Conservation (phyloP, 2,888 invertebrate genomes). For the Sycophila texana region DNA sequence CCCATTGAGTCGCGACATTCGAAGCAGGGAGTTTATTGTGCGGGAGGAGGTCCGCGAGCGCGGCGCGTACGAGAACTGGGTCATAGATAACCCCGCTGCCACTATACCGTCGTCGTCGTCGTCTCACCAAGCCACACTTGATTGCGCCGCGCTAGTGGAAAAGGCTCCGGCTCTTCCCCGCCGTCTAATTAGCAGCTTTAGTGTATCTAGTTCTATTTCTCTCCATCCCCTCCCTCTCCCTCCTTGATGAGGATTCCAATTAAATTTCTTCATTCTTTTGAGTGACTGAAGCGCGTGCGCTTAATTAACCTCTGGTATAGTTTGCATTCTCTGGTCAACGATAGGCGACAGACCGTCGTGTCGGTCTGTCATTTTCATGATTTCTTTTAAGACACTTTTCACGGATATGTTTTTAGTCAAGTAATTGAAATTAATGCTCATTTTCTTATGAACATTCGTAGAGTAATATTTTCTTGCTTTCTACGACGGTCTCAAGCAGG, state of each 20-base stretch:
- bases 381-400: not conserved
- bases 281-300: not conserved
- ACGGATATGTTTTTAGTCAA: not conserved
- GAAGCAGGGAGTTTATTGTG: slow-evolving; percentile 1
- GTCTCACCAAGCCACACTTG: slow-evolving; percentile 14
- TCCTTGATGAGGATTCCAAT: slow-evolving; percentile 32
- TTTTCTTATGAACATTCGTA: too few species aligned
- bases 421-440: too few species aligned
- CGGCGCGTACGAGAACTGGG: slow-evolving; percentile 27
- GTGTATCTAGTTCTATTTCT: slow-evolving; percentile 15
- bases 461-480: too few species aligned
- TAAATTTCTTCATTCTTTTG: slow-evolving; percentile 44
- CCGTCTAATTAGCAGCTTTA: slow-evolving; percentile 49
- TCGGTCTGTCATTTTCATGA: slow-evolving; percentile 15
- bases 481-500: too few species aligned
- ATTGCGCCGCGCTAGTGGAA: slow-evolving; percentile 36
- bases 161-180: slow-evolving; percentile 5
- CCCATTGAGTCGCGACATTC: slow-evolving; percentile 2
- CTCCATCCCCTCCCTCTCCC: not conserved
- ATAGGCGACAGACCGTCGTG: not conserved
- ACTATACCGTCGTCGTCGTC: not conserved
- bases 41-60: not conserved
- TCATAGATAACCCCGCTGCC: slow-evolving; percentile 45
- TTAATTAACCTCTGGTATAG: slow-evolving; percentile 33
- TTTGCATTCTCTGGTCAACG: slow-evolving; percentile 29